Evolutionary conservation across 2,113 vertebrate species (phyloP), one percentile per base, ranked within the genome.

Genomic region (Brachyhypopomus gauderio): DNA sequence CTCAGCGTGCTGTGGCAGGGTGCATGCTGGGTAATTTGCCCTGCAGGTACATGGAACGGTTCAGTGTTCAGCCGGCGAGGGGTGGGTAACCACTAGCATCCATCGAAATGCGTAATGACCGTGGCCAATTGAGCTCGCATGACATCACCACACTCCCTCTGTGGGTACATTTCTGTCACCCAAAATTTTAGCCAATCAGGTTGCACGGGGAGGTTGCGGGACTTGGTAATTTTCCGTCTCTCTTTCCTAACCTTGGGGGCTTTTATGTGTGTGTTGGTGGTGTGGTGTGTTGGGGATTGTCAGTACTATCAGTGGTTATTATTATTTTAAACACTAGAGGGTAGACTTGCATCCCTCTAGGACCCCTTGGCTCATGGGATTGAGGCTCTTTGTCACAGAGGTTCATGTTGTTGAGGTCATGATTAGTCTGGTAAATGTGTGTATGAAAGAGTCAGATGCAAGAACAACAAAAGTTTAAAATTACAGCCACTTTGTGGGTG

Each of bases 11-110:
- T 41, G 62, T 34, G 48, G 7, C 45, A 74, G 72, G 77, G 83
- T 87, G 87, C 88, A 90, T 89, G 85, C 9, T 88, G 89, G 88
- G 84, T 89, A 87, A 85, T 85, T 84, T 72, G 79, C 87, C 85
- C 85, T 78, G 75, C 76, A 56, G 86, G 85, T 89, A 22, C 30
- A 79, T 86, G 69, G 76, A 63, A 72, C 84, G 87, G 85, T 84
- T 71, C 17, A 30, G 80, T 80, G 79, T 76, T 63, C 86, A 52
- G 45, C 41, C 41, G 9, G 45, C 9, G 45, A 52, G 45, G 9
- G 83, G 45, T 59, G 71, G 62, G 62, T 77, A 70, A 69, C 58
- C 25, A 59, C 48, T 20, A 59, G 23, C 19, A 6, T 55, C 71
- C 36, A 17, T 62, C 64, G 63, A 69, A 56, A 19, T 41, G 34